Evolutionary conservation across 2,797 vertebrate species (phyloP), one percentile per base, ranked within the genome.

Genomic region (Amblyraja radiata): DNA sequence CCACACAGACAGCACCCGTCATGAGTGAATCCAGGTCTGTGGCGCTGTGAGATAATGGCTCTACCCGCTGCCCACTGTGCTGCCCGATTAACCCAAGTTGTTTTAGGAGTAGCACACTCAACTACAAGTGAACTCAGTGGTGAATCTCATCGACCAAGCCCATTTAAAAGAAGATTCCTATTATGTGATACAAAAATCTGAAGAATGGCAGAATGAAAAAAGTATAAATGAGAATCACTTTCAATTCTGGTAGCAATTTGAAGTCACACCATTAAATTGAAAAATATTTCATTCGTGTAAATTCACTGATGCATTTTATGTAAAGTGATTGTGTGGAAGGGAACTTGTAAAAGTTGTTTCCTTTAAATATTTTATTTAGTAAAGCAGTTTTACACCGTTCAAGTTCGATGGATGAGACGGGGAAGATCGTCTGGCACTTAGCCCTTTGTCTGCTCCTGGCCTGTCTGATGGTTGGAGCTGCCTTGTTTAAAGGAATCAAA

Each of bases 371-470:
- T 86, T 61, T 63, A n/a, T 32, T 86, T n/a, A 88, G 84, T 32
- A 88, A 88, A 65, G n/a, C 2, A 16, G 84, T 28, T 65, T 88
- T 88, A 88, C 84, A 8, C 6, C 84, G 28, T 32, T 8, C 61
- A 32, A 8, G 61, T 65, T 88, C 84, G 63, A 88, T 88, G 18
- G 61, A 88, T 65, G 84, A 65, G 58, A 88, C 84, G 6, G 84
- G 84, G 28, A 63, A 88, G 28, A 65, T 88, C 63, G 28, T 88
- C 61, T 88, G 84, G 84, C 9, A 65, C 32, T 88, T 65, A 88
- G 61, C 84, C 28, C 36, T 88, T 13, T 88, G 28, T 88, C 84
- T 88, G 84, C 61, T 88, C 32, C 84, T 88, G n/a, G n/a, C 5
- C 28, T 32, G 84, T 28, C 14, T 88, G 58, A 88, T 88, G 1